These are phyloP conservation scores for Anhinga anhinga DNA, from an alignment of 2,113 vertebrate species.

Conservation along the genomic window DNA sequence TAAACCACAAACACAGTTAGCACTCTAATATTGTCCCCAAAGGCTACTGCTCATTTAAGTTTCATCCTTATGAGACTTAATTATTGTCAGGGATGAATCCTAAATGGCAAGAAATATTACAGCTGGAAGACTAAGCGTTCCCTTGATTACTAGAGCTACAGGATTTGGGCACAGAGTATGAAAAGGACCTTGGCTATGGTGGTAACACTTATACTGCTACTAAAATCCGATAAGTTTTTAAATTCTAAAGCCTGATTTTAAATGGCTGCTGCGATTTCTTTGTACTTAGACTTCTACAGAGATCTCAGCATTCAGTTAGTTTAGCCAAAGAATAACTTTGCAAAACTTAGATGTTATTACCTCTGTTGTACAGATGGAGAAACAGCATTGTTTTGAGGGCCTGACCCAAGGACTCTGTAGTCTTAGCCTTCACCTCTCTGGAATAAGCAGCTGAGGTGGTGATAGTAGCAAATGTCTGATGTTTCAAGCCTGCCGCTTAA, in stretches of 20 bases:
- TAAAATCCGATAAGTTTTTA: background rate
- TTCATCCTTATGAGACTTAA: conserved; percentile 73
- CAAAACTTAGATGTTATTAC: background rate
- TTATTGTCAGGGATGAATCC: conserved; percentile 75
- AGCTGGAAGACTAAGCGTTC: conserved; percentile 26
- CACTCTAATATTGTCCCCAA: conserved; percentile 67
- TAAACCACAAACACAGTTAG: conserved; percentile 77
- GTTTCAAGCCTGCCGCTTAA: background rate
- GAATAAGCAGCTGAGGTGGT: background rate
- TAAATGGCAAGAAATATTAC: conserved; percentile 48
- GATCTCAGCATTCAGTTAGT: background rate
- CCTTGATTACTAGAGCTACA: background rate
- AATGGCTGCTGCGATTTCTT: background rate
- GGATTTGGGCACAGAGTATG: background rate
- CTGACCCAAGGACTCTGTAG: background rate
- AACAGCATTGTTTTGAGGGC: background rate
- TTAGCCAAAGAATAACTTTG: background rate
- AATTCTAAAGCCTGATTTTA: background rate
- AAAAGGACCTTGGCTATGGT: background rate
- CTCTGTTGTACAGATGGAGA: background rate
- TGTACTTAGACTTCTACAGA: background rate
- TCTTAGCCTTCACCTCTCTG: background rate
- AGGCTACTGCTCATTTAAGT: conserved; percentile 69
- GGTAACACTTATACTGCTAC: background rate
- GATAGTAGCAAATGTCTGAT: background rate